These are phyloP conservation scores for Phrynosoma blainvillii DNA, from an alignment of 2,113 vertebrate genomes.

Conservation along the genomic window DNA sequence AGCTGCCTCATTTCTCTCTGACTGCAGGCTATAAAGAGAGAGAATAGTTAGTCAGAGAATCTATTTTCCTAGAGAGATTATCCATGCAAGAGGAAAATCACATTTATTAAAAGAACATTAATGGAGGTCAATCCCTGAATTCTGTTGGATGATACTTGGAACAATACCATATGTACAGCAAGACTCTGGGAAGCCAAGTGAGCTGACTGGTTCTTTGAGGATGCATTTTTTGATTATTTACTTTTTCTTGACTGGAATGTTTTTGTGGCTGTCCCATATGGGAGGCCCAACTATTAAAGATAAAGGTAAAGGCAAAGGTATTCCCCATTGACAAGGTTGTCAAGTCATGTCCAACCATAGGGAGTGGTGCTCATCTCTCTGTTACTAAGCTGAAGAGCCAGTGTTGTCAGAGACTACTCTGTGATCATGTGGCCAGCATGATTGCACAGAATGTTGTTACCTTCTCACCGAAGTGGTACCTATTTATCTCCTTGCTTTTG, in stretches of 20 bases:
- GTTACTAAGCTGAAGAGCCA: too few relatives aligned
- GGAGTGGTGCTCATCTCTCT: too few relatives aligned
- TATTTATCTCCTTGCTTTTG: too few relatives aligned
- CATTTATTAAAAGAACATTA: not conserved
- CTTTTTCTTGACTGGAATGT: not conserved
- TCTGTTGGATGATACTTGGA: not conserved
- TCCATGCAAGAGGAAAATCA: not conserved
- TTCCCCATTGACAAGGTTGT: too few relatives aligned
- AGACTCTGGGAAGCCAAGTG: not conserved
- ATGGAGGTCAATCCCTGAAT: not conserved
- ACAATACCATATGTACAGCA: too few relatives aligned
- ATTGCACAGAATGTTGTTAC: too few relatives aligned
- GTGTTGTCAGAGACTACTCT: too few relatives aligned
- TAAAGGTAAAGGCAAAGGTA: too few relatives aligned
- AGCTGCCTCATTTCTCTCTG: not conserved
- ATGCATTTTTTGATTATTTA: too few relatives aligned
- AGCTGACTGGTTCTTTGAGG: not conserved
- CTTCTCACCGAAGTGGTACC: too few relatives aligned
- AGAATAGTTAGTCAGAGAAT: not conserved
- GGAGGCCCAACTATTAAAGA: not conserved
- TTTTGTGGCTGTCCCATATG: not conserved
- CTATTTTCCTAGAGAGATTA: not conserved
- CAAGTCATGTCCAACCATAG: too few relatives aligned
- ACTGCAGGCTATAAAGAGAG: not conserved
- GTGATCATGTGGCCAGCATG: too few relatives aligned